Percentiles rank a stretch among this genome's conserved stretches.
Conservation (phyloP, 1,140 invertebrate species). For the Lanistes nyassanus region DNA sequence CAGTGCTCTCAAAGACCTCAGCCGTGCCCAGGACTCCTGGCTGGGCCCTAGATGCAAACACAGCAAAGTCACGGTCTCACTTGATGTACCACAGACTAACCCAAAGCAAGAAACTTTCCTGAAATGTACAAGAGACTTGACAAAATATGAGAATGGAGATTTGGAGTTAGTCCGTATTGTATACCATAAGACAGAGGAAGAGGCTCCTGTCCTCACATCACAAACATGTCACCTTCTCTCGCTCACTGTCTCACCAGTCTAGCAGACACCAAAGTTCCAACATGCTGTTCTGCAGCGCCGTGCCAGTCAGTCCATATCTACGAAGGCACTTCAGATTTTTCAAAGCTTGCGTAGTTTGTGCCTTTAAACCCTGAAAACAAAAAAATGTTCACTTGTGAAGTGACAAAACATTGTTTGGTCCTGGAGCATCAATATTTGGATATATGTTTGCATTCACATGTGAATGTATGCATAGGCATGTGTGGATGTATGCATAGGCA, state of each 20-base stretch:
- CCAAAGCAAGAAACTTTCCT: no score
- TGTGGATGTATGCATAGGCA: no score
- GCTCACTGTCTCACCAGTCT: slow-evolving; percentile 51
- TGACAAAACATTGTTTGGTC: not conserved
- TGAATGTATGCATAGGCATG: not conserved
- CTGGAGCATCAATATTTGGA: not conserved
- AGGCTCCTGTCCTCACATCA: not conserved
- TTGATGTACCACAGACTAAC: no score
- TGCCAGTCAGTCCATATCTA: slow-evolving; percentile 76
- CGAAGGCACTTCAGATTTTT: slow-evolving; percentile 42
- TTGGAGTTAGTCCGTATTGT: not conserved
- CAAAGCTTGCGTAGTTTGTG: slow-evolving; percentile 55
- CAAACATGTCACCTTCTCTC: not conserved
- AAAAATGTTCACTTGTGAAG: not conserved
- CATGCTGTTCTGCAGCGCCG: slow-evolving; percentile 82
- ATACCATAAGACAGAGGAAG: not conserved
- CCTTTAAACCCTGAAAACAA: slow-evolving; percentile 50
- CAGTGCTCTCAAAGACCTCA: slow-evolving; percentile 49
- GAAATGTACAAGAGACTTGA: no score
- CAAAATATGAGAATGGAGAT: not conserved
- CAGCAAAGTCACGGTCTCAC: not conserved
- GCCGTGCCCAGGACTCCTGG: slow-evolving; percentile 54
- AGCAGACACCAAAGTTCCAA: slow-evolving; percentile 74
- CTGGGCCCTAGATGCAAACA: slow-evolving; percentile 55
- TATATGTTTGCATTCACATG: not conserved